phyloP scores from a whole-genome alignment of 2,113 vertebrate genomes.

The Chelonoidis abingdonii region DNA sequence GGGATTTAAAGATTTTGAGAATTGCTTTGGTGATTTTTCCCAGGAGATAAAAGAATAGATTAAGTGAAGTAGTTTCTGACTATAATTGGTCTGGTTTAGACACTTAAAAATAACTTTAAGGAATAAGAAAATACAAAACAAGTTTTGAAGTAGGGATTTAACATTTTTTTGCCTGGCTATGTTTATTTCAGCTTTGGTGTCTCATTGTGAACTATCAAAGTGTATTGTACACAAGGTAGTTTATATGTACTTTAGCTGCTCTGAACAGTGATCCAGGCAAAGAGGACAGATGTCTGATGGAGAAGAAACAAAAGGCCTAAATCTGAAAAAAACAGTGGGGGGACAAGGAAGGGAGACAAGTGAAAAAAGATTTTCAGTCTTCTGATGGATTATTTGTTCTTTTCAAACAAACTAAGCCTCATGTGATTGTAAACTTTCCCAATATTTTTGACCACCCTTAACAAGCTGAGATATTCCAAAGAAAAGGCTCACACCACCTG shows the following conservation, averaged over 20 bases:
- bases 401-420: conserved; percentile 28
- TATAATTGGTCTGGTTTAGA: conserved; percentile 74
- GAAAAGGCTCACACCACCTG: conserved; percentile 14
- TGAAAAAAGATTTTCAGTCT: conserved; percentile 16
- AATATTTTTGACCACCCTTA: not conserved
- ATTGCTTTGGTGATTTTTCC: conserved; percentile 71
- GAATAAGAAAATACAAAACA: conserved; percentile 66
- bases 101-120: conserved; percentile 75
- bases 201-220: conserved; percentile 53
- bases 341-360: conserved; percentile 28
- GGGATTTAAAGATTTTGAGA: conserved; percentile 74
- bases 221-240: conserved; percentile 1
- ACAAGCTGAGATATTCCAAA: not conserved
- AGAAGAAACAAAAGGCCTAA: conserved; percentile 65
- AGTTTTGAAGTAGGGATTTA: conserved; percentile 63
- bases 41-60: conserved; percentile 73
- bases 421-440: conserved; percentile 34
- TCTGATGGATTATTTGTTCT: conserved; percentile 45
- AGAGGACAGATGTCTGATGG: conserved; percentile 55
- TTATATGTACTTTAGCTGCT: conserved; percentile 27
- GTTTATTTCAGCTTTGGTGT: conserved; percentile 60
- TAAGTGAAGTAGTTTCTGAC: conserved; percentile 71
- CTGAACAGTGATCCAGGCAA: conserved; percentile 27
- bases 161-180: not conserved
- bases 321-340: conserved; percentile 38